Evolutionary conservation across 1,140 invertebrate genomes (phyloP).

Genomic region (Oncopeltus fasciatus): DNA sequence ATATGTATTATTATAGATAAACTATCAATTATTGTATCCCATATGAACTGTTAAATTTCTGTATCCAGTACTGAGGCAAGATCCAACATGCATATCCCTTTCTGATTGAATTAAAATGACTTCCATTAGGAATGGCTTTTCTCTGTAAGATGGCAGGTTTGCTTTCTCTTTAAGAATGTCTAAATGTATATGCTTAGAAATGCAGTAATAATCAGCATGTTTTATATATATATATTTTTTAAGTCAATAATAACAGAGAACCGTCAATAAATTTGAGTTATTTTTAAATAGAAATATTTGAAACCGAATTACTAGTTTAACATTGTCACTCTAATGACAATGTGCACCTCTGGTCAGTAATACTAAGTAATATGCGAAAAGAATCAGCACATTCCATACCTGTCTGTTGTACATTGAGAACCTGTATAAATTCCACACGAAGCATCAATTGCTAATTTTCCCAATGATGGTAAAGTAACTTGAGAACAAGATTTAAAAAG

Average conservation of each 20-base stretch:
- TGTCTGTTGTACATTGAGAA: constrained; percentile 44
- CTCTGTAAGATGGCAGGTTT: too few species aligned
- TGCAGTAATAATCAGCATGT: neutral
- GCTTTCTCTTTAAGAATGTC: too few species aligned
- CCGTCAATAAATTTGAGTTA: neutral
- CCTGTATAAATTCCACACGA: constrained; percentile 62
- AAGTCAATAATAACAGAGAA: neutral
- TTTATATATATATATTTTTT: neutral
- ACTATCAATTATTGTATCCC: too few species aligned
- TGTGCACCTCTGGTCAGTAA: neutral
- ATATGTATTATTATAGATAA: too few species aligned
- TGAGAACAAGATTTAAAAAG: constrained; percentile 69
- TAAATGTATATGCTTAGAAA: too few species aligned
- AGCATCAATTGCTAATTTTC: constrained; percentile 55
- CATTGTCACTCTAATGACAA: neutral
- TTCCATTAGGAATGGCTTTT: too few species aligned
- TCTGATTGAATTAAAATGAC: too few species aligned
- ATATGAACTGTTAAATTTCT: too few species aligned
- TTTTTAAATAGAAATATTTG: neutral
- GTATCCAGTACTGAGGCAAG: too few species aligned
- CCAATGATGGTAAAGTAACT: constrained; percentile 63
- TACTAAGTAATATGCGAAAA: neutral
- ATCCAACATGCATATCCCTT: too few species aligned
- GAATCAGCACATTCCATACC: constrained; percentile 18
- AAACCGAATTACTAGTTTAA: constrained; percentile 9